Base-by-base conservation (phyloP, 2,113 vertebrate species). In the Calidris pygmaea region DNA sequence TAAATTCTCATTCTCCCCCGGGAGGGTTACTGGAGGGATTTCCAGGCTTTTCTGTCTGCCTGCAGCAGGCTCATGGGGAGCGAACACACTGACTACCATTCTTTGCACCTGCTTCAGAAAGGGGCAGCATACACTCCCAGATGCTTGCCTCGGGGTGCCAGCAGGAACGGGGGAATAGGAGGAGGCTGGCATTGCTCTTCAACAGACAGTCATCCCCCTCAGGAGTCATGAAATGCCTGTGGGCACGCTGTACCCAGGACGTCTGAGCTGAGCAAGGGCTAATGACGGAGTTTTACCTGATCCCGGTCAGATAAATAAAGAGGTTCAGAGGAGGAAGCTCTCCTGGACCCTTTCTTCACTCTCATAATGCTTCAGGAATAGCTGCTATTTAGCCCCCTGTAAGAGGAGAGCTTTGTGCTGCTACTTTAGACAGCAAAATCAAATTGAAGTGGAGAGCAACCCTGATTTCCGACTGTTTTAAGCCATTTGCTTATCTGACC, bases 91-190 rank as follows among this genome's bases (percentile, higher is more conserved):
- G 95, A 77, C 87, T 94, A 94, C 94, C 86, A 89, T 80, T 94
- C 96, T 56, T 89, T 96, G 95, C 90, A 96, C 96, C 96, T 97
- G 96, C 96, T 96, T 95, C 94, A 37, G 93, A 88, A 89, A 86
- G 86, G 92, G 93, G 86, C 95, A 97, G 89, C n/a, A 23, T 43
- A 50, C 85, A 58, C 88, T 96, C 96, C 95, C 96, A 96, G 95
- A 96, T 96, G 93, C 96, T 97, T 96, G 96, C 96, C 93, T 96
- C 79, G 14, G 93, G 93, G 92, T 96, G 96, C 96, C 95, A 97
- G 95, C 96, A 58, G 93, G 96, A 90, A 87, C 14, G 16, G 78
- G 95, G 94, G 95, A 85, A 94, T 66, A 93, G 87, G 85, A 66
- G 91, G 91, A 93, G 96, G 78, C 78, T 96, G 95, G 91, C 95